Percentiles rank a stretch among this genome's conserved stretches.
Conservation (phyloP, 2,113 vertebrate genomes). For the Leucoraja erinaceus region DNA sequence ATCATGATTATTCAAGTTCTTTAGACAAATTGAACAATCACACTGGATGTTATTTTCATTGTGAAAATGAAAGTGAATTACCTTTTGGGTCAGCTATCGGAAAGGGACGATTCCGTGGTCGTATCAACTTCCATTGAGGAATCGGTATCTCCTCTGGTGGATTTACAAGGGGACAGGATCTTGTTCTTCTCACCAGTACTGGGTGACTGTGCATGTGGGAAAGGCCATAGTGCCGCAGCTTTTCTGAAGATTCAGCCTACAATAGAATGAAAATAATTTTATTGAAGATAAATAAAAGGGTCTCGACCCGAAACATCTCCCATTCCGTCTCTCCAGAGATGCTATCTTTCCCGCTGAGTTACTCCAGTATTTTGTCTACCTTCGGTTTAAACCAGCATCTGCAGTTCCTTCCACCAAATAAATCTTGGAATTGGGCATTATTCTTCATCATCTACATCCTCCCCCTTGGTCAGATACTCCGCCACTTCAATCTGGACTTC, state of each 20-base stretch:
- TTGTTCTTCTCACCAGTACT: slow-evolving; percentile 68
- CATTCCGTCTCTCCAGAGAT: no score
- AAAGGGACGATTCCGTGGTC: slow-evolving; percentile 58
- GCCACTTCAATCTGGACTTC: no score
- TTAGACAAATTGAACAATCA: not conserved
- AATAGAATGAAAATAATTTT: not conserved
- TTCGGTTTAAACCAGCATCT: no score
- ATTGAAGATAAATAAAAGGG: not conserved
- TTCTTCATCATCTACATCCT: no score
- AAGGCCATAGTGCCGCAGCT: slow-evolving; percentile 70
- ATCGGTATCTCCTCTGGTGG: slow-evolving; percentile 53
- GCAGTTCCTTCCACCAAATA: no score
- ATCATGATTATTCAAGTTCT: not conserved
- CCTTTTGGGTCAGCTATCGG: slow-evolving; percentile 74
- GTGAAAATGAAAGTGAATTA: slow-evolving; percentile 43
- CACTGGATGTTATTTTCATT: not conserved
- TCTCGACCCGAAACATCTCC: no score
- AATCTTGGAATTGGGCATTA: not conserved
- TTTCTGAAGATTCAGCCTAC: slow-evolving; percentile 73
- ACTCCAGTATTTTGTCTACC: no score
- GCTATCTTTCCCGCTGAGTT: no score
- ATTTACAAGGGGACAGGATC: slow-evolving; percentile 63
- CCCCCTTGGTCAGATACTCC: no score
- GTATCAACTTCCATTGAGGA: slow-evolving; percentile 75
- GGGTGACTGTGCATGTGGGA: slow-evolving; percentile 70